Base-by-base conservation (phyloP, 2,888 invertebrate genomes). In the Tipula vernalis region DNA sequence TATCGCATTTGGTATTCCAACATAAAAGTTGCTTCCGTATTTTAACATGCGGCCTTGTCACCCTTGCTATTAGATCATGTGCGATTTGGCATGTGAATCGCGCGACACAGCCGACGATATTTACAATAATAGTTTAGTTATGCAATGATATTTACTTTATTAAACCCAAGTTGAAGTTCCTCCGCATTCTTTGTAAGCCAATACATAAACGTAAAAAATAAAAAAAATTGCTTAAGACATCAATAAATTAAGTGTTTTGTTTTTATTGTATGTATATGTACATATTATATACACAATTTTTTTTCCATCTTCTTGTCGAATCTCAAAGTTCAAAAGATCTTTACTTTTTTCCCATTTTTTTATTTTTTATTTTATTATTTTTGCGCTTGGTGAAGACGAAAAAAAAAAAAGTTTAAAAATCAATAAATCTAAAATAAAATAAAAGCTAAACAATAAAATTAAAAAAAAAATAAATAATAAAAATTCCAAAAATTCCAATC, bases 191-290 rank as follows among this genome's bases (percentile, higher is more conserved):
- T 71, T 51, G 15, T 15, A 15, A 15, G 51, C 71, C 71, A 71
- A 18, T 28, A 71, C 39, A 51, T 4, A 51, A n/a, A 51, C 2
- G 13, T 71, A 51, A 5, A 8, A 10, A 71, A 8, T 4, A 28
- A 57, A 57, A 57, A 71, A 71, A 28, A 28, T 71, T 71, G 71
- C 71, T 71, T 71, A 71, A 71, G 71, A 71, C 71, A 71, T 71
- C 71, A 71, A 71, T 71, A 71, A 71, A 71, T 71, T 71, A 71
- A 71, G 71, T 71, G 71, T 71, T 71, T 71, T 71, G 71, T 71
- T 71, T 71, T 71, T 71, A 71, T 71, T 71, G 71, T 71, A 71
- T 71, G 28, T 71, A 6, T 15, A 15, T 28, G 28, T 28, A 28
- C 28, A 28, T 28, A 28, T 28, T 28, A 28, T 28, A 28, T 28